Conservation (phyloP, 2,113 vertebrate genomes). For the Lophotis ruficrista region DNA sequence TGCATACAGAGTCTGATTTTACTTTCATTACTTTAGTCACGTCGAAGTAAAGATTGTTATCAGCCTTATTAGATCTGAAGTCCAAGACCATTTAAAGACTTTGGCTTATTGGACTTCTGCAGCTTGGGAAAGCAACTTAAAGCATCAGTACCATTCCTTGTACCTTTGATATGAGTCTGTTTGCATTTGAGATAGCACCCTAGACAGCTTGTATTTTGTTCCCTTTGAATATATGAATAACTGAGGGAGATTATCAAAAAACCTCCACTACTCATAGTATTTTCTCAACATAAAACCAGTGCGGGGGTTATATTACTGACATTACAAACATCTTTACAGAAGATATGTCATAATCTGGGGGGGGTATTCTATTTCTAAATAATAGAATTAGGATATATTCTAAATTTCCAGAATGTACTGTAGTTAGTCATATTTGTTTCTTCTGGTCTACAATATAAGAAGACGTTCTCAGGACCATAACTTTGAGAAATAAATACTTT, state of each 20-base stretch:
- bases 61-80: neutral
- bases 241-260: neutral
- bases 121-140: neutral
- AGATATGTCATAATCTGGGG: neutral
- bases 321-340: neutral
- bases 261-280: neutral
- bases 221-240: neutral
- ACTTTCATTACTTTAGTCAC: neutral
- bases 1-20: neutral
- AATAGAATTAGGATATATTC: neutral
- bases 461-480: neutral
- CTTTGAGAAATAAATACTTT: neutral
- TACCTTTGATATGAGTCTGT: neutral
- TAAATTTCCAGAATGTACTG: neutral
- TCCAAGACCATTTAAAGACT: neutral
- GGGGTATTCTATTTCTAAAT: neutral
- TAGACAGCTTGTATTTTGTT: neutral
- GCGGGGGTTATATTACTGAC: neutral
- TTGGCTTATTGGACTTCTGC: neutral
- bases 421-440: neutral
- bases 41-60: neutral
- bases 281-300: neutral
- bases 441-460: neutral
- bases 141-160: neutral
- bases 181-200: neutral